Conservation (phyloP, 1,140 invertebrate species). For the Druon quercuslanigerum region DNA sequence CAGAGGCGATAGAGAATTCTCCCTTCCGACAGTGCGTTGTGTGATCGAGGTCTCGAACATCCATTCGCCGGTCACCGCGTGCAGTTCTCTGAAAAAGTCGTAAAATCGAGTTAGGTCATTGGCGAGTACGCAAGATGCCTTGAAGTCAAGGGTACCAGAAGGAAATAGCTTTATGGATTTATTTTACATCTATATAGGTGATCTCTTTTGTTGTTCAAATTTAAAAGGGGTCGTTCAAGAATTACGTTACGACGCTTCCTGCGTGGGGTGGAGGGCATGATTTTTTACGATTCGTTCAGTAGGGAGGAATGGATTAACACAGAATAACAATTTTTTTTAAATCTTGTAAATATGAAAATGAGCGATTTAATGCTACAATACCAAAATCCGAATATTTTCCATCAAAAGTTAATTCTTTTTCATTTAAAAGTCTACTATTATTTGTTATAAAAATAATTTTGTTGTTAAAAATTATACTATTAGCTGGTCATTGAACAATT, state of each 20-base stretch:
- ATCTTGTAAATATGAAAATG: too few species aligned
- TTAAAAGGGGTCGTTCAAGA: neutral
- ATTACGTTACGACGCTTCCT: neutral
- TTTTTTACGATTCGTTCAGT: too few species aligned
- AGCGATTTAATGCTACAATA: too few species aligned
- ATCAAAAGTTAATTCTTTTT: too few species aligned
- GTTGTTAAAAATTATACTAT: too few species aligned
- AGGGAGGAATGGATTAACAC: too few species aligned
- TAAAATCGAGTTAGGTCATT: constrained; percentile 48
- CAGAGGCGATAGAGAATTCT: constrained; percentile 76
- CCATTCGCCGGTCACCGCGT: constrained; percentile 83
- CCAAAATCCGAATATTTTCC: too few species aligned
- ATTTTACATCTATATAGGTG: neutral
- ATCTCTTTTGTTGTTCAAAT: neutral
- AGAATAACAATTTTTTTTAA: too few species aligned
- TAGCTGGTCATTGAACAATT: too few species aligned
- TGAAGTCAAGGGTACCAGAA: neutral
- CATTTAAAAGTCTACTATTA: too few species aligned
- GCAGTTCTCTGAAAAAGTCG: constrained; percentile 80
- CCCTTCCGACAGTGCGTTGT: constrained; percentile 54
- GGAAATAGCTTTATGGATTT: neutral
- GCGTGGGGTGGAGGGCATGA: too few species aligned
- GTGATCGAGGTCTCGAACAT: constrained; percentile 76
- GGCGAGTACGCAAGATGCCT: constrained; percentile 32
- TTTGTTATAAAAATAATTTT: too few species aligned